Conservation (phyloP, 2,888 invertebrate species). For the Acronicta alni region DNA sequence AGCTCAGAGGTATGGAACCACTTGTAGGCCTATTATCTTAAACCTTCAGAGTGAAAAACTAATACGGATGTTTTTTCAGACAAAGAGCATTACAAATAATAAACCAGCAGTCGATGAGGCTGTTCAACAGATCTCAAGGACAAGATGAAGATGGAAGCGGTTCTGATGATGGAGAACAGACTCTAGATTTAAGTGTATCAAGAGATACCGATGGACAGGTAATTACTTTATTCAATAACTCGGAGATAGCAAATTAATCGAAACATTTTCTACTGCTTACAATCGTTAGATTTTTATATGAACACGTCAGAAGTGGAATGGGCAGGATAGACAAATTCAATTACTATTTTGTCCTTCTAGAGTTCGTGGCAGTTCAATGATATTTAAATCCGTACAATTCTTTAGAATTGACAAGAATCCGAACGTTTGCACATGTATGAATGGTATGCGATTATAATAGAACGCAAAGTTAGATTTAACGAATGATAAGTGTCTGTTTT, state of each 20-base stretch:
- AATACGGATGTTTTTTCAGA: slow-evolving; percentile 61
- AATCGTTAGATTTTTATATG: slow-evolving; percentile 30
- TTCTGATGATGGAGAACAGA: slow-evolving; percentile 87
- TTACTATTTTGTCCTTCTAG: slow-evolving; percentile 42
- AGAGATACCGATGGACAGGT: slow-evolving; percentile 88
- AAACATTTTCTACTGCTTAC: slow-evolving; percentile 14
- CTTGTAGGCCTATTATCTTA: neutral
- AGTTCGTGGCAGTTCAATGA: slow-evolving; percentile 41
- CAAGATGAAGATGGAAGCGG: slow-evolving; percentile 86
- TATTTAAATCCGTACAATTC: slow-evolving; percentile 54
- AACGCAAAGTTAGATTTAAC: slow-evolving; percentile 55
- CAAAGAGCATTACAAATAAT: slow-evolving; percentile 86
- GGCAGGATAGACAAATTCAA: slow-evolving; percentile 34
- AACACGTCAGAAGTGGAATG: slow-evolving; percentile 29
- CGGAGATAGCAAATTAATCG: slow-evolving; percentile 25
- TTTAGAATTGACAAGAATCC: slow-evolving; percentile 55
- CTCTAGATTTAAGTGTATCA: slow-evolving; percentile 85
- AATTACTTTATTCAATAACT: slow-evolving; percentile 27
- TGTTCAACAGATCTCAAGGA: slow-evolving; percentile 77
- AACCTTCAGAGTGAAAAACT: slow-evolving; percentile 2
- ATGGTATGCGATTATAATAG: slow-evolving; percentile 57
- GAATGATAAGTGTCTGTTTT: slow-evolving; percentile 51
- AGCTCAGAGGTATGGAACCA: slow-evolving; percentile 74
- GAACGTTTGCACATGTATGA: slow-evolving; percentile 48
- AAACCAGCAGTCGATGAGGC: slow-evolving; percentile 84